These are phyloP conservation scores for Pseudochromis fuscus DNA, from an alignment of 2,797 vertebrate species.

Conservation along the genomic window DNA sequence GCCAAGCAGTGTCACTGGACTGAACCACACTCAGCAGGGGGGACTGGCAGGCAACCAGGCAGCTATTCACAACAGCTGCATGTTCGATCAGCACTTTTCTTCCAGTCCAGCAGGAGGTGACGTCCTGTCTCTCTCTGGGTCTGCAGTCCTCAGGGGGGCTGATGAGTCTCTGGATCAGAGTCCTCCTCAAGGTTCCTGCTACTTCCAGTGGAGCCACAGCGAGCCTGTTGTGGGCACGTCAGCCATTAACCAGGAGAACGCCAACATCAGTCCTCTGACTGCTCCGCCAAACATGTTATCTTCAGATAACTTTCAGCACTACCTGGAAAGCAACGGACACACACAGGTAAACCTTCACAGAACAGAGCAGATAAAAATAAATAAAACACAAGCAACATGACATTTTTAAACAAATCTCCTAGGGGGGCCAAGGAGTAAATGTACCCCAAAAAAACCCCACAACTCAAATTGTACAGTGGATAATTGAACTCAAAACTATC, in stretches of 20 bases:
- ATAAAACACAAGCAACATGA: no score
- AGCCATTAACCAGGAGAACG: slow-evolving; percentile 57
- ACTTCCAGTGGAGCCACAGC: slow-evolving; percentile 73
- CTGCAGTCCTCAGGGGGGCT: slow-evolving; percentile 32
- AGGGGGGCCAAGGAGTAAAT: no score
- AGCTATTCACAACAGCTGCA: slow-evolving; percentile 76
- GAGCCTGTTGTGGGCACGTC: slow-evolving; percentile 60
- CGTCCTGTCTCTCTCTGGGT: slow-evolving; percentile 18
- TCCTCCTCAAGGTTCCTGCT: slow-evolving; percentile 73
- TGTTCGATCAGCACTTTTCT: slow-evolving; percentile 72
- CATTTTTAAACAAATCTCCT: no score
- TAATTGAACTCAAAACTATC: no score
- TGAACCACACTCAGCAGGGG: slow-evolving; percentile 62
- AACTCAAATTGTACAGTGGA: no score
- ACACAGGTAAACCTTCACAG: slow-evolving; percentile 69
- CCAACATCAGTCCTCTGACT: slow-evolving; percentile 54
- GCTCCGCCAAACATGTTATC: slow-evolving; percentile 18
- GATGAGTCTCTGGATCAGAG: slow-evolving; percentile 56
- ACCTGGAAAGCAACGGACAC: slow-evolving; percentile 65
- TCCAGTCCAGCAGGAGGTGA: slow-evolving; percentile 46
- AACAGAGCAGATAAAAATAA: no score
- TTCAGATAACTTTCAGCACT: slow-evolving; percentile 64
- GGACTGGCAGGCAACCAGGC: slow-evolving; percentile 42
- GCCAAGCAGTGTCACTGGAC: slow-evolving; percentile 32
- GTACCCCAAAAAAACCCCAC: no score